Evolutionary conservation across 2,888 invertebrate genomes (phyloP).

Genomic region (Ferrisia virgata): DNA sequence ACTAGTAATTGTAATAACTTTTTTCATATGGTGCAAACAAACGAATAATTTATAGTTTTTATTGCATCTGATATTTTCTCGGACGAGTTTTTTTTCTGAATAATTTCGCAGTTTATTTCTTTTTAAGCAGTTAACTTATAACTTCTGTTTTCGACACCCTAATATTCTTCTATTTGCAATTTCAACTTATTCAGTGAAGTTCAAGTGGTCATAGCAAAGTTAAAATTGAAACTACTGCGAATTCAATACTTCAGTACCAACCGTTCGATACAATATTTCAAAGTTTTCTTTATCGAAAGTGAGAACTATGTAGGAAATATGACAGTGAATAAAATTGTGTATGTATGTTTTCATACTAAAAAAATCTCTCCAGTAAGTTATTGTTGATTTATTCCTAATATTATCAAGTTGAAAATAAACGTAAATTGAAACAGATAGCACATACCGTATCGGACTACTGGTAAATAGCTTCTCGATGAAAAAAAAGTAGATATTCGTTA

Average conservation of each 20-base stretch:
- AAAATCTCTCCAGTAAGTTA: neutral
- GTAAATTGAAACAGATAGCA: neutral
- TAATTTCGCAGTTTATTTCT: slow-evolving; percentile 35
- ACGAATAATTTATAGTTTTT: neutral
- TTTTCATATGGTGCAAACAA: neutral
- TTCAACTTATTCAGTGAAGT: neutral
- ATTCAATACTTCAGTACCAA: neutral
- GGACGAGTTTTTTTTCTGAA: neutral
- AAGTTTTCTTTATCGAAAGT: neutral
- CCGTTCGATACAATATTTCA: neutral
- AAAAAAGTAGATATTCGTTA: neutral
- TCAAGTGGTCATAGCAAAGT: slow-evolving; percentile 12
- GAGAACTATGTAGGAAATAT: neutral
- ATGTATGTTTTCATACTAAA: neutral
- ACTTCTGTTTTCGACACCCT: slow-evolving; percentile 18
- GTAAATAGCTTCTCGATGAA: neutral
- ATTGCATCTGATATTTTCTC: slow-evolving; percentile 5
- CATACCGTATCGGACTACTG: neutral
- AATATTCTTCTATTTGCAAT: slow-evolving; percentile 13
- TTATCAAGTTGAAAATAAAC: too few relatives aligned
- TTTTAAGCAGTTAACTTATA: neutral
- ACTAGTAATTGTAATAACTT: slow-evolving; percentile 15
- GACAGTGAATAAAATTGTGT: neutral
- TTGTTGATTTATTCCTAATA: neutral
- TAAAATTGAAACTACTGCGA: slow-evolving; percentile 23